Percentiles rank a stretch among this genome's conserved stretches.
phyloP scores from a whole-genome alignment of 2,113 vertebrate species.

The Protobothrops flavoviridis region DNA sequence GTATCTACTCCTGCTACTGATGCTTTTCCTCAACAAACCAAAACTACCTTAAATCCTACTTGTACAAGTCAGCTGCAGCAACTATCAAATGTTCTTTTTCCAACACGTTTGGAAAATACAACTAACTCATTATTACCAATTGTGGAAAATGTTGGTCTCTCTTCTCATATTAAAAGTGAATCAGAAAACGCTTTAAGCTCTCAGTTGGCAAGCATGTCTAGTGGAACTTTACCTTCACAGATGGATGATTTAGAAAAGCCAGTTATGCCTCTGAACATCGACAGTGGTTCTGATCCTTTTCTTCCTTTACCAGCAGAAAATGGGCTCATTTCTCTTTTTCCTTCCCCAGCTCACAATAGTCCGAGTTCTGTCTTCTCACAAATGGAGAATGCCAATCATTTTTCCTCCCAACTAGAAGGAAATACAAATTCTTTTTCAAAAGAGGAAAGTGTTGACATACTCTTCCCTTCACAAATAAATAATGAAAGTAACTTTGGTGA shows the following conservation, averaged over 20 bases:
- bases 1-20: conserved; percentile 58
- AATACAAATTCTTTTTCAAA: conserved; percentile 70
- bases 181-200: conserved; percentile 69
- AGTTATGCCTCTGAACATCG: conserved; percentile 75
- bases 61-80: conserved; percentile 69
- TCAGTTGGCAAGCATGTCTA: conserved; percentile 69
- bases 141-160: conserved; percentile 71
- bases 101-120: conserved; percentile 77
- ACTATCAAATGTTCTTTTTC: conserved; percentile 70
- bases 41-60: conserved; percentile 65
- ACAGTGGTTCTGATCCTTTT: conserved; percentile 73
- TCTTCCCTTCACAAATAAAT: conserved; percentile 64
- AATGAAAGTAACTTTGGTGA: conserved; percentile 62
- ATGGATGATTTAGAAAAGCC: conserved; percentile 75
- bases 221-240: conserved; percentile 69
- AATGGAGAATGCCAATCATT: conserved; percentile 70
- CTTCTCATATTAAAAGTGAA: conserved; percentile 73
- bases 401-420: conserved; percentile 70
- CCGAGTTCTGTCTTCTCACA: conserved; percentile 76
- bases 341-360: conserved; percentile 70
- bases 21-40: conserved; percentile 72
- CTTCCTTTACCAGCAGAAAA: conserved; percentile 76
- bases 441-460: conserved; percentile 65
- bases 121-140: conserved; percentile 77
- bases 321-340: conserved; percentile 72